phyloP scores from a whole-genome alignment of 1,140 invertebrate species.

The Mactra quadrangularis region DNA sequence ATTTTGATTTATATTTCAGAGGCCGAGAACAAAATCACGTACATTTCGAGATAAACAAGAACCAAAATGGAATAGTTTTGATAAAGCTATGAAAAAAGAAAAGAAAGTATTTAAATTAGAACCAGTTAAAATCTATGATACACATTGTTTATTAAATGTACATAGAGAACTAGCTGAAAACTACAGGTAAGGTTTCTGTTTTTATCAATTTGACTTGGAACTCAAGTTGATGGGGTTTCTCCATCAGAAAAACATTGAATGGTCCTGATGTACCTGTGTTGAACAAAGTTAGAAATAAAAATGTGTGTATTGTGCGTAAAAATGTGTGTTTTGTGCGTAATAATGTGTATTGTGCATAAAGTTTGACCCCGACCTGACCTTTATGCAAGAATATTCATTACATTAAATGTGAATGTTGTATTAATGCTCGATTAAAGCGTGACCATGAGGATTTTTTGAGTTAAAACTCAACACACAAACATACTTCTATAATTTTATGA shows the following conservation, averaged over 20 bases:
- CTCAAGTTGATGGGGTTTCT: too few species aligned
- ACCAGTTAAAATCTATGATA: constrained; percentile 91
- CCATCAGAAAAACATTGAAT: background rate
- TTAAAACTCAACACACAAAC: too few species aligned
- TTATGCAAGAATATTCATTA: too few species aligned
- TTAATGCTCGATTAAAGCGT: too few species aligned
- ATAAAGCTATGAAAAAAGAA: constrained; percentile 66
- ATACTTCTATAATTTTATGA: too few species aligned
- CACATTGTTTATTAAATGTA: constrained; percentile 90
- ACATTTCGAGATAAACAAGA: constrained; percentile 32
- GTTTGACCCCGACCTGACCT: too few species aligned
- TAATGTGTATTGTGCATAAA: too few species aligned
- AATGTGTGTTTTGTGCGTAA: too few species aligned
- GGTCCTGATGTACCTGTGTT: background rate
- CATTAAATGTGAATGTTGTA: too few species aligned
- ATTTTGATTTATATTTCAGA: constrained; percentile 49
- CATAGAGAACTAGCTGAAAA: constrained; percentile 92
- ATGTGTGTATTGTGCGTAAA: too few species aligned
- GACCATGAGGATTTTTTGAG: too few species aligned
- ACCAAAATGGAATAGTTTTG: constrained; percentile 30
- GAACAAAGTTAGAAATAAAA: background rate
- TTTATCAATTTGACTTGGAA: background rate
- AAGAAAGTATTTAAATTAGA: constrained; percentile 82
- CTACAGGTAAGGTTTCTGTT: too few species aligned
- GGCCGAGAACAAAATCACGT: constrained; percentile 56